A percentile compares a stretch with the other conserved stretches of the same genome.
These are phyloP conservation scores for Myathropa florea DNA, from an alignment of 2,888 invertebrate genomes.

Conservation along the genomic window DNA sequence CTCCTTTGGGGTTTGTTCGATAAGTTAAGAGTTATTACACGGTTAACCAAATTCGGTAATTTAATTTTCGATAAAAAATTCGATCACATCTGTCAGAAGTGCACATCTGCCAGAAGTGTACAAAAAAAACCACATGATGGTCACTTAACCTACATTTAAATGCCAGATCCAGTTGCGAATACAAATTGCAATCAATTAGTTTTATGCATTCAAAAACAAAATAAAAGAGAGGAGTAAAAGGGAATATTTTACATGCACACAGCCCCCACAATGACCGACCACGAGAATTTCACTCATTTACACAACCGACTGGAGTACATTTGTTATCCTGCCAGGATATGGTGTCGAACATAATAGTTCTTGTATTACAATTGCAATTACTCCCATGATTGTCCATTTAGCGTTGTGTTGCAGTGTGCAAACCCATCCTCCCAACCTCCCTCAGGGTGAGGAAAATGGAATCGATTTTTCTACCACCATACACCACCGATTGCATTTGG, in stretches of 20 bases:
- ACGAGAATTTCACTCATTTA: slow-evolving; percentile 7
- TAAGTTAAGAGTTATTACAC: no score
- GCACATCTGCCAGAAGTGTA: neutral
- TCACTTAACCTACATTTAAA: neutral
- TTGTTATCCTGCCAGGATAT: slow-evolving; percentile 36
- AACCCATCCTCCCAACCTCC: neutral
- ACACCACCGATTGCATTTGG: no score
- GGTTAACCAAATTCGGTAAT: no score
- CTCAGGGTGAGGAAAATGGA: neutral
- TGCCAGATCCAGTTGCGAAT: neutral
- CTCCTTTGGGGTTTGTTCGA: no score
- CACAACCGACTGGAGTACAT: neutral
- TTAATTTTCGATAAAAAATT: neutral
- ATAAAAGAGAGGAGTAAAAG: neutral
- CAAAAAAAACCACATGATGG: neutral
- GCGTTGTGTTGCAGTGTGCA: slow-evolving; percentile 25
- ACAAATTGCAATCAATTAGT: neutral
- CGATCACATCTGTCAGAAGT: no score
- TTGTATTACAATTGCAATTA: slow-evolving; percentile 53
- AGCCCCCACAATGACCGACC: neutral
- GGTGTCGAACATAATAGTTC: slow-evolving; percentile 40
- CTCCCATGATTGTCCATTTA: slow-evolving; percentile 50
- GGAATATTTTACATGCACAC: neutral
- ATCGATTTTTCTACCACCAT: slow-evolving; percentile 26
- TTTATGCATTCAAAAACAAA: neutral